Conservation (phyloP, 2,113 vertebrate genomes). For the Ursus arctos region DNA sequence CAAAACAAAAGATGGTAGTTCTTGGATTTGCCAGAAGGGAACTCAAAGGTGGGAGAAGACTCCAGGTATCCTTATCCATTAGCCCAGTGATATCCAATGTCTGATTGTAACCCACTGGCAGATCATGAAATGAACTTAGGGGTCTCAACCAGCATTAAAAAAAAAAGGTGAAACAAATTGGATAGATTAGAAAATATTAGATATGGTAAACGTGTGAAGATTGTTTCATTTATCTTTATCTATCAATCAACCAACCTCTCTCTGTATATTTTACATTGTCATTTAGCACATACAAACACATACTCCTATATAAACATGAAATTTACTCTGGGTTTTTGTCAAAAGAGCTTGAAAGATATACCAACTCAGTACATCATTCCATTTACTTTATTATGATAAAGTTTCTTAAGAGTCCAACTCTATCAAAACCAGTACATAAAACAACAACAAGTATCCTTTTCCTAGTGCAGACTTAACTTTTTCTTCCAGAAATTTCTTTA, state of each 20-base stretch:
- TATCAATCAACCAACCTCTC: neutral
- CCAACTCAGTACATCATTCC: neutral
- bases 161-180: neutral
- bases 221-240: neutral
- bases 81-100: neutral
- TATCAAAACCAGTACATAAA: neutral
- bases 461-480: neutral
- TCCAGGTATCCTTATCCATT: neutral
- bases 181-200: neutral
- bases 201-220: neutral
- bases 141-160: neutral
- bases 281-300: neutral
- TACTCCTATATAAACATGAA: neutral
- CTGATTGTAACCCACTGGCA: neutral
- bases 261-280: neutral
- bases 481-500: slow-evolving; percentile 48
- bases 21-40: neutral
- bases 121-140: neutral
- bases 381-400: slow-evolving; percentile 20
- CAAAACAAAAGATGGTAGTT: neutral
- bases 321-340: neutral
- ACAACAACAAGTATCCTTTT: slow-evolving; percentile 3
- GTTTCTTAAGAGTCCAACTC: neutral
- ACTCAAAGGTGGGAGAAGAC: neutral
- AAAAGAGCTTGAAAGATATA: neutral